Evolutionary conservation across 2,888 invertebrate species (phyloP), one percentile per base, ranked within the genome.

Genomic region (Belgica antarctica): DNA sequence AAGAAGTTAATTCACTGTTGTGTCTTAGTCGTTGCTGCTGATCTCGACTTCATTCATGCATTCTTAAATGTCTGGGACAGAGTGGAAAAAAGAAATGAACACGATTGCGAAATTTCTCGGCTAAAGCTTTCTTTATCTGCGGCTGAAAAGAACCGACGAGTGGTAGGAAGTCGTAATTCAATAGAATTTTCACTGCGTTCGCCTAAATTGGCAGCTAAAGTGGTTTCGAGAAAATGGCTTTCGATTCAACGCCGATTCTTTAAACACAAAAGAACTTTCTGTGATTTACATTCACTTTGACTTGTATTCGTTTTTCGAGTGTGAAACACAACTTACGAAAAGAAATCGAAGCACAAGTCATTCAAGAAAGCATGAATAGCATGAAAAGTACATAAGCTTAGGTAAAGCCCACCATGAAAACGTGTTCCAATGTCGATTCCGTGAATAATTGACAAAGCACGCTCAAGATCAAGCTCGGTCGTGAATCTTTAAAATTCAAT

Each of bases 261-360:
- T n/a, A n/a, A n/a, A n/a, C n/a, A 41, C 41, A 41, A 41, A n/a
- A 41, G 41, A 41, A 41, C 41, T 41, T 15, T 41, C n/a, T n/a
- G 41, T 41, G 41, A 41, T 41, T 41, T 41, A 41, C 3, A 41
- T n/a, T 41, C n/a, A n/a, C 41, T 41, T 41, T 15, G 41, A 41
- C 10, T 12, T n/a, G n/a, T n/a, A n/a, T n/a, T n/a, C n/a, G n/a
- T 15, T 41, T 41, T 15, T 41, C n/a, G 41, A 5, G 41, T 15
- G 5, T 41, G 41, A 41, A 41, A 41, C n/a, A 41, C n/a, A n/a
- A n/a, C n/a, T n/a, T n/a, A n/a, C n/a, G 41, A 41, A 41, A 41
- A 41, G 41, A 41, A 41, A 41, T 41, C 4, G 4, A 5, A 5
- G 12, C n/a, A 34, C 7, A 34, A 34, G 34, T 3, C 41, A n/a